Evolutionary conservation across 2,888 invertebrate species (phyloP).

Genomic region (Zhengitettix transpicula): DNA sequence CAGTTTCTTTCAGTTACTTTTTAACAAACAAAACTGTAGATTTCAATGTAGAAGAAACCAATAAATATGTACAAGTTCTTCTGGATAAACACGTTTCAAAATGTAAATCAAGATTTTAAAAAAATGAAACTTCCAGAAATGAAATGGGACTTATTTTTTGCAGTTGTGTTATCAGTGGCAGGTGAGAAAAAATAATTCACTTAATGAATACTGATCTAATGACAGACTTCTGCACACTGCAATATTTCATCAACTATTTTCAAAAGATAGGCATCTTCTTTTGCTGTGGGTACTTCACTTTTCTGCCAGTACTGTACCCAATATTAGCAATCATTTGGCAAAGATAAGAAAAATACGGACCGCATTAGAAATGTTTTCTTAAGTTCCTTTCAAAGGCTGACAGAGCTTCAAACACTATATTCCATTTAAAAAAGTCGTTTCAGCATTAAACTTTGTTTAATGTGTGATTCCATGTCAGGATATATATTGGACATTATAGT

Average conservation of each 20-base stretch:
- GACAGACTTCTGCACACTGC: not conserved
- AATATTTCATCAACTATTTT: not conserved
- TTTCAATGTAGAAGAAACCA: not conserved
- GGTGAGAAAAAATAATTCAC: not conserved
- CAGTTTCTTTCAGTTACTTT: not conserved
- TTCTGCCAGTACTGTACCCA: not conserved
- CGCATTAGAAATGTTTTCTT: not conserved
- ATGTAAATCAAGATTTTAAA: not conserved
- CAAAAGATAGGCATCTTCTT: not conserved
- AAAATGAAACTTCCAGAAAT: not conserved
- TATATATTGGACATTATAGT: no score
- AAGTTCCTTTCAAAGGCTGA: not conserved
- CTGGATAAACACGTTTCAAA: not conserved
- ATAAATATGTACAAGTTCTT: not conserved
- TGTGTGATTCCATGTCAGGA: not conserved
- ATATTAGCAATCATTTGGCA: not conserved
- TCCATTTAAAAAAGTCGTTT: not conserved
- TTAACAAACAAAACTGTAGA: not conserved
- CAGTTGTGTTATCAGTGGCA: not conserved
- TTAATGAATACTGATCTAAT: not conserved
- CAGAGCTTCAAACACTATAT: not conserved
- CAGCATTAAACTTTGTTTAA: not conserved
- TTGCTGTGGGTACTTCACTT: not conserved
- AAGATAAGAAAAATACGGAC: not conserved
- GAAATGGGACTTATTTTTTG: not conserved